These are phyloP conservation scores for Girardia tigrina DNA, from an alignment of 2,888 invertebrate genomes.

Conservation along the genomic window DNA sequence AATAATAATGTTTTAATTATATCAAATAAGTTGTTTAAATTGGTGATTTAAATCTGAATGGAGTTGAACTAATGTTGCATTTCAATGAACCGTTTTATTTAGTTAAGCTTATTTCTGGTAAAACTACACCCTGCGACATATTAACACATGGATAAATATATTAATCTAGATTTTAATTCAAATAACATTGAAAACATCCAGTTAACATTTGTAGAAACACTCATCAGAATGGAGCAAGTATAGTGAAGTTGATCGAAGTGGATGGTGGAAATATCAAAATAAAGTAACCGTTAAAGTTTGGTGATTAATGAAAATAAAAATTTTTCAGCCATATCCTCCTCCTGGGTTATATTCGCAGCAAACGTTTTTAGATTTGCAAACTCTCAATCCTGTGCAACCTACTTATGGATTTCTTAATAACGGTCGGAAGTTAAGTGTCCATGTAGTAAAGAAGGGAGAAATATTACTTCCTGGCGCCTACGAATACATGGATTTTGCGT, in stretches of 20 bases:
- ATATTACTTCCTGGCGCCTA: not conserved
- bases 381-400: not conserved
- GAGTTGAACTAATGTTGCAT: too few relatives aligned
- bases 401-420: not conserved
- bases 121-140: too few relatives aligned
- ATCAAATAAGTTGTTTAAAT: too few relatives aligned
- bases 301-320: not conserved
- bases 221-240: not conserved
- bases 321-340: not conserved
- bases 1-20: too few relatives aligned
- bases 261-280: not conserved
- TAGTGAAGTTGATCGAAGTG: not conserved
- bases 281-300: not conserved
- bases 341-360: not conserved
- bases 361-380: not conserved
- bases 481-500: not conserved
- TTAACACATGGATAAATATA: too few relatives aligned
- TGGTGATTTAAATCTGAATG: too few relatives aligned
- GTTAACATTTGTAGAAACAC: too few relatives aligned
- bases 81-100: too few relatives aligned
- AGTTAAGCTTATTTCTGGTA: too few relatives aligned
- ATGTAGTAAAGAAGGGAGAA: not conserved
- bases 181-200: too few relatives aligned
- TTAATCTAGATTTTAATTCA: too few relatives aligned
- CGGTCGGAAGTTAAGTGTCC: not conserved